These are phyloP conservation scores for Brienomyrus brachyistius DNA, from an alignment of 2,113 vertebrate species.

Conservation along the genomic window DNA sequence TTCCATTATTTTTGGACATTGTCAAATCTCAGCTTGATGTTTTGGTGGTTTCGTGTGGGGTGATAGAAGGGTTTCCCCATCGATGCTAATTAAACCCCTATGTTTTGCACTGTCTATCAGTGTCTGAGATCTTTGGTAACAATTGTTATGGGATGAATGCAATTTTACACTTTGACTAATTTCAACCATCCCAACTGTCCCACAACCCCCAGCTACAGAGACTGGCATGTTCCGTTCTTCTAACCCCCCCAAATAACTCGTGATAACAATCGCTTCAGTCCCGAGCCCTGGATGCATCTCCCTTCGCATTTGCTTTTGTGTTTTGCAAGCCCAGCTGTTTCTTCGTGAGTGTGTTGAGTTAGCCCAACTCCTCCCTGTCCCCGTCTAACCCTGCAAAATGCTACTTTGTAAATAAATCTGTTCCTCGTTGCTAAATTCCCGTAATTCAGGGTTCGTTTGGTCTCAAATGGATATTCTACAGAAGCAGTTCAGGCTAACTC, in stretches of 20 bases:
- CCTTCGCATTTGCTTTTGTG: neutral
- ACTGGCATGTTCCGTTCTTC: too few relatives aligned
- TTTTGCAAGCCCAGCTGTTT: neutral
- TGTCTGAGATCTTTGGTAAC: too few relatives aligned
- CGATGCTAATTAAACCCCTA: too few relatives aligned
- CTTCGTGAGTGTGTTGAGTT: neutral
- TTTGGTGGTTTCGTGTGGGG: too few relatives aligned
- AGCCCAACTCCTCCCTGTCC: neutral
- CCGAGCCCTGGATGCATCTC: neutral
- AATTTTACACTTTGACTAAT: too few relatives aligned
- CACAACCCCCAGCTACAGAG: too few relatives aligned
- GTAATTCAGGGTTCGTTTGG: neutral
- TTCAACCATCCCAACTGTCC: too few relatives aligned
- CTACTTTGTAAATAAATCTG: neutral
- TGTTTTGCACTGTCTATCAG: too few relatives aligned
- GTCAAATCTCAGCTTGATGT: neutral
- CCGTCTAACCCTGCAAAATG: neutral
- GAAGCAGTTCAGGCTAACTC: neutral
- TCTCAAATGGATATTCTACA: neutral
- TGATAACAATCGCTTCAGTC: neutral
- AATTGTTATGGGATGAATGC: too few relatives aligned
- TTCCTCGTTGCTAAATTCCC: neutral
- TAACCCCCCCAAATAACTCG: too few relatives aligned
- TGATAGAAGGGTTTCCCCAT: too few relatives aligned
- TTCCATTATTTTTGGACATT: neutral